These are phyloP conservation scores for Sus cebifrons DNA, from an alignment of 2,797 vertebrate species.

Conservation along the genomic window DNA sequence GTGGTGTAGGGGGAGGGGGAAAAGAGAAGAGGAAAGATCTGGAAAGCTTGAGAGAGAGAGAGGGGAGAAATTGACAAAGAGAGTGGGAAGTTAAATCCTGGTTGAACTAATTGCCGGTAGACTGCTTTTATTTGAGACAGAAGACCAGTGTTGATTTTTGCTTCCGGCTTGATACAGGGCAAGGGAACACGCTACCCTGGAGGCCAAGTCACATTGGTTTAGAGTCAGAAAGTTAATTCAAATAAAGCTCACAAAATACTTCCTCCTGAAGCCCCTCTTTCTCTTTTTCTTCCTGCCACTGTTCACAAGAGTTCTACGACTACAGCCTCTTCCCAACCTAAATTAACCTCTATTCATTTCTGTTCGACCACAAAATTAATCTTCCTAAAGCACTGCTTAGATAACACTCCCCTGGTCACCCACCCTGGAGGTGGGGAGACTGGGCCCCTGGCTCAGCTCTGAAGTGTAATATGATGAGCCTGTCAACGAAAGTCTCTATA, in stretches of 20 bases:
- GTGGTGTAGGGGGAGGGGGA: neutral
- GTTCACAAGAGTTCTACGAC: neutral
- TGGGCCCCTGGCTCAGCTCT: neutral
- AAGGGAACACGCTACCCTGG: neutral
- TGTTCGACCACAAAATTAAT: slow-evolving; percentile 61
- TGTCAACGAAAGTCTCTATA: neutral
- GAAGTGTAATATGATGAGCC: neutral
- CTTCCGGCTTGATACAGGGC: neutral
- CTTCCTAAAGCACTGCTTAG: neutral
- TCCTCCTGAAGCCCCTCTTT: neutral
- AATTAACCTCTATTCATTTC: slow-evolving; percentile 7
- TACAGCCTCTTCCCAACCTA: neutral
- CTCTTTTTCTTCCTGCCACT: neutral
- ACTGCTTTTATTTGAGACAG: neutral
- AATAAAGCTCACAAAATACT: neutral
- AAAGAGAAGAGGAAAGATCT: neutral
- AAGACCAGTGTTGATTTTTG: slow-evolving; percentile 36
- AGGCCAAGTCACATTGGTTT: neutral
- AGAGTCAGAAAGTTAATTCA: neutral
- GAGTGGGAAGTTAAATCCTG: neutral
- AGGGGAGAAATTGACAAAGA: neutral
- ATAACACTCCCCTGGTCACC: neutral
- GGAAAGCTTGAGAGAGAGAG: neutral
- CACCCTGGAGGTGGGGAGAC: neutral
- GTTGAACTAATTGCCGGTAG: neutral